These are phyloP conservation scores for Campoletis raptor DNA, from an alignment of 2,888 invertebrate genomes.

Conservation along the genomic window DNA sequence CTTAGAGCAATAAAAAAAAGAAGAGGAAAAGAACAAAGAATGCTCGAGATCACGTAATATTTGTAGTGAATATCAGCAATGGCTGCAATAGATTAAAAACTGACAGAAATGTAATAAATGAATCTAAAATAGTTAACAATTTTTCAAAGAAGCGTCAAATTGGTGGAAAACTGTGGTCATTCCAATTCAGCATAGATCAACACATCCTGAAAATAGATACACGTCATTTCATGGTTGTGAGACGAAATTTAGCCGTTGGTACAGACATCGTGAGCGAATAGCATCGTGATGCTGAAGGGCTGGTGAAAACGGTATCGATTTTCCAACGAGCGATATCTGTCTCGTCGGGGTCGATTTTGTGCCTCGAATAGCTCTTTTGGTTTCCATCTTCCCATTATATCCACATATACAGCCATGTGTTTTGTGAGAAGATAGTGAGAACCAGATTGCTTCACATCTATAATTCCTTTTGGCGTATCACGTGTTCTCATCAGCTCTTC, in stretches of 20 bases:
- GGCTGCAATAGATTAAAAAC: conserved; percentile 9
- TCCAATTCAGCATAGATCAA: background rate
- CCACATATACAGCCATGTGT: background rate
- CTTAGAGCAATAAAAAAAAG: conserved; percentile 49
- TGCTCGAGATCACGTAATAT: conserved; percentile 18
- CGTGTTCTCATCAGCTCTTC: background rate
- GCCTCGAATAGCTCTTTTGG: conserved; percentile 34
- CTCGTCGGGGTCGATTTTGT: conserved; percentile 44
- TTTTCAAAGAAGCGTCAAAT: background rate
- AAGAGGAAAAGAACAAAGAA: conserved; percentile 19
- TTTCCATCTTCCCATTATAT: conserved; percentile 17
- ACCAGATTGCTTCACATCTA: conserved; percentile 36
- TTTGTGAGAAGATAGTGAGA: conserved; percentile 22
- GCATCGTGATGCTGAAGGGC: conserved; percentile 39
- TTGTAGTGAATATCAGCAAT: background rate
- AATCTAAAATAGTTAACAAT: background rate
- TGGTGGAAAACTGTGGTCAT: background rate
- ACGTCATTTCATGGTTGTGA: conserved; percentile 12
- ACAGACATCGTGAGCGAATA: conserved; percentile 35
- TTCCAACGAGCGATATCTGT: conserved; percentile 26
- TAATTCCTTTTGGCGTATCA: conserved; percentile 3
- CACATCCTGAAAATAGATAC: conserved; percentile 2
- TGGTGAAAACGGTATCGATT: conserved; percentile 8
- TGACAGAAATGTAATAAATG: background rate
- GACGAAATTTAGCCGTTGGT: conserved; percentile 33